Conservation (phyloP, 2,797 vertebrate genomes). For the Manis javanica region DNA sequence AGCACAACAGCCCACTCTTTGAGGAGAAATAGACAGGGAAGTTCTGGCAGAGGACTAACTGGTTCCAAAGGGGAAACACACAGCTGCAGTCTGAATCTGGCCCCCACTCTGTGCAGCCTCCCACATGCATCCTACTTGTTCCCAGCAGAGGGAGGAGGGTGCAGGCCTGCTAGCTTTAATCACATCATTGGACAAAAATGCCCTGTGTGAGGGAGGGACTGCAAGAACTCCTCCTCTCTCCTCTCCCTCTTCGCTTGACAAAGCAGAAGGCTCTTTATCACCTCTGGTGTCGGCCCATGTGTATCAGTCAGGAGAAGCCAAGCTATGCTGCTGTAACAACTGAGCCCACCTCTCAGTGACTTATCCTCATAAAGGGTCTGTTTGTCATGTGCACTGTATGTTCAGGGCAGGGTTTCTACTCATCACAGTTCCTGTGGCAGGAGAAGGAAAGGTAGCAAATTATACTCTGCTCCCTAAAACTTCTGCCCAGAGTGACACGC, state of each 20-base stretch:
- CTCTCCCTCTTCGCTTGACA: neutral
- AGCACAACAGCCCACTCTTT: neutral
- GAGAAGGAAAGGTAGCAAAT: neutral
- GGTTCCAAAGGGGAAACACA: neutral
- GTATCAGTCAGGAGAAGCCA: neutral
- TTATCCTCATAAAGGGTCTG: neutral
- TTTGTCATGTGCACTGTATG: too few relatives aligned
- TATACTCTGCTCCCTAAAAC: neutral
- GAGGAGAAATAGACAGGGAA: neutral
- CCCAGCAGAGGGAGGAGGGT: fast-evolving
- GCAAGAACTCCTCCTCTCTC: neutral
- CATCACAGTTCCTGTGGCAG: neutral
- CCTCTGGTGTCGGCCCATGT: fast-evolving
- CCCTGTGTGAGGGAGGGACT: neutral
- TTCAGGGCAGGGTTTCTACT: neutral
- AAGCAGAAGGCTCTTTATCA: neutral
- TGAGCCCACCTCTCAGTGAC: neutral
- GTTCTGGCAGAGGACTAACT: neutral
- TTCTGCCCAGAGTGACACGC: neutral
- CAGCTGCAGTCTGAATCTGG: neutral
- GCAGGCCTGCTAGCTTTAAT: neutral
- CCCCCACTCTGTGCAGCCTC: neutral
- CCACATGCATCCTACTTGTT: neutral
- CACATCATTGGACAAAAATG: fast-evolving
- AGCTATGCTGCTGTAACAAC: neutral